Percentiles rank a stretch among this genome's conserved stretches.
Evolutionary conservation across 2,797 vertebrate genomes (phyloP).

Genomic region (Gobio occitaniae): DNA sequence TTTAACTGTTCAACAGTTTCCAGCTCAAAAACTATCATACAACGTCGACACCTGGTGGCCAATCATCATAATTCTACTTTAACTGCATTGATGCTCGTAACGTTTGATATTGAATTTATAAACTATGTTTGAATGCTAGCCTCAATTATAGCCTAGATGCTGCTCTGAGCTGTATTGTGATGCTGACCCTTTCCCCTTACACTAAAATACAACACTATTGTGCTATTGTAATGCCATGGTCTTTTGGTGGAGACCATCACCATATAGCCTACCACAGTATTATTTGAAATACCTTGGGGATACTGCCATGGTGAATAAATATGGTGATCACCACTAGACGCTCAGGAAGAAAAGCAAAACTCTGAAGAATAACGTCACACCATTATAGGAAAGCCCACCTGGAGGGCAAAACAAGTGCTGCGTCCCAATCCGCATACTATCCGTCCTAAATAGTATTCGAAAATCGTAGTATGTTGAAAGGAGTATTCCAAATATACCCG

Average conservation of each 20-base stretch:
- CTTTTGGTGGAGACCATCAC: background rate
- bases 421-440: too few species aligned
- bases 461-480: too few species aligned
- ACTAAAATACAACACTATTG: background rate
- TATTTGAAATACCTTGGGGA: background rate
- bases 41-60: constrained; percentile 17
- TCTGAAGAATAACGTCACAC: background rate
- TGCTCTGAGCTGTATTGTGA: background rate
- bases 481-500: too few species aligned
- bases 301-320: background rate
- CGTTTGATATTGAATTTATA: background rate
- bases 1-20: background rate
- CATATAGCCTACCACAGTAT: background rate
- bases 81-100: background rate
- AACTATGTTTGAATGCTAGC: background rate
- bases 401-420: too few species aligned
- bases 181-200: background rate
- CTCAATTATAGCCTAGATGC: background rate
- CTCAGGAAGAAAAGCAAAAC: background rate
- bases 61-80: background rate
- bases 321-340: background rate
- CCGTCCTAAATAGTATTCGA: too few species aligned
- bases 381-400: too few species aligned
- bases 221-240: background rate
- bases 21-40: background rate